Evolutionary conservation across 2,888 invertebrate genomes (phyloP).

Genomic region (Rhaphigaster nebulosa): DNA sequence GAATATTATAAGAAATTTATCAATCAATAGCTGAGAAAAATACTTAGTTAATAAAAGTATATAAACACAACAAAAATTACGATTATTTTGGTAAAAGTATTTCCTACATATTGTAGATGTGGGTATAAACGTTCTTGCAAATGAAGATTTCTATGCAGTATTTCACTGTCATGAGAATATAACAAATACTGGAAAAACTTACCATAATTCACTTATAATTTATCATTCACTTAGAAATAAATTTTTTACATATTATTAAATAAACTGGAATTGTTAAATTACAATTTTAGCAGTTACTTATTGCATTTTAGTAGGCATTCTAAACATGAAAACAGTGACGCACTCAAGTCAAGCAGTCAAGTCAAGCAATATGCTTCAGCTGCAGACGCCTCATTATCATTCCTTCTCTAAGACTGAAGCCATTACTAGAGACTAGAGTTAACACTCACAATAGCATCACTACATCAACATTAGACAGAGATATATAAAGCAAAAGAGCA

Average conservation of each 20-base stretch:
- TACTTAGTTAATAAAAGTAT: too few relatives aligned
- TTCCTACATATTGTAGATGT: too few relatives aligned
- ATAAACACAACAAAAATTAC: too few relatives aligned
- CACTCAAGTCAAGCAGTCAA: background rate
- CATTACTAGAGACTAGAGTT: background rate
- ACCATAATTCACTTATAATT: background rate
- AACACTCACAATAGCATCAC: slow-evolving; percentile 1
- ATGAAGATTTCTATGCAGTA: too few relatives aligned
- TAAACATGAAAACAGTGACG: background rate
- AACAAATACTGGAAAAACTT: background rate
- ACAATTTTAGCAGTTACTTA: slow-evolving; percentile 23
- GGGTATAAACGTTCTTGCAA: too few relatives aligned
- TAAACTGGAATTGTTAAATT: background rate
- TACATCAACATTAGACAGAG: background rate
- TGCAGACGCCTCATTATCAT: background rate
- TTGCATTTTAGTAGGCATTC: slow-evolving; percentile 13
- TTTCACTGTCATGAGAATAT: too few relatives aligned
- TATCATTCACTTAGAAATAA: background rate
- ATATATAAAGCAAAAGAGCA: slow-evolving; percentile 33
- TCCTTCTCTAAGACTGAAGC: slow-evolving; percentile 7
- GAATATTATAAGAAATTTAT: too few relatives aligned
- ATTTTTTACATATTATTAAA: background rate
- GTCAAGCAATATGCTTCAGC: slow-evolving; percentile 7
- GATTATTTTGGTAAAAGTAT: too few relatives aligned
- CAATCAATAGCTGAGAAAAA: too few relatives aligned